Base-by-base conservation (phyloP, 2,888 invertebrate genomes). In the Trypoxylon attenuatum region DNA sequence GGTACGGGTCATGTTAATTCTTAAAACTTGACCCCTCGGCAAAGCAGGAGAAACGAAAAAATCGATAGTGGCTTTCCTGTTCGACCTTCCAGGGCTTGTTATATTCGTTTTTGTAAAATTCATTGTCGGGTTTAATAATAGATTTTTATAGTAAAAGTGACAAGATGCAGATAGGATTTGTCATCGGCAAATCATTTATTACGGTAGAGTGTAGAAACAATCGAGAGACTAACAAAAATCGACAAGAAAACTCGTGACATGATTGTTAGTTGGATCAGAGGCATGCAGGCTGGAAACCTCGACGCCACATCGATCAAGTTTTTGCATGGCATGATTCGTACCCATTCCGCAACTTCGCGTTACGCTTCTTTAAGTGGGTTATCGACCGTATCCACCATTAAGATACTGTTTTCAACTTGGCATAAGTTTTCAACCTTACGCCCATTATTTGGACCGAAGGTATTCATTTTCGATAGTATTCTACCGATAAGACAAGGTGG, bases 291-390 rank as follows among this genome's bases (percentile, higher is more conserved):
- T 19, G 16, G 1, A 18, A 5, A 3, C 29, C 29, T 47, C 53
- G 46, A 41, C 41, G 42, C 39, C 29, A 53, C 53, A 47, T 52
- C 53, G 61, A 42, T 69, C 50, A 39, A 60, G 33, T 51, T 59
- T 71, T 61, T 57, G 27, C 57, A 51, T 66, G 49, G 47, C 53
- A 55, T 45, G 59, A 62, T 51, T 55, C 39, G 22, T 42, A 51
- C 47, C 52, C 53, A 71, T 71, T 68, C 58, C 61, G 6, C 51
- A 56, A 53, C 58, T 50, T 58, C 50, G 62, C 69, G 69, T 74
- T 60, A 74, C 65, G 59, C 55, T 67, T 61, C 51, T 47, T 68
- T 66, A 74, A 74, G 69, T 74, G 58, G 73, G 75, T 74, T 69
- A 74, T 74, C 73, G 73, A 74, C 51, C 71, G 69, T 39, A 69